Evolutionary conservation across 35 echinoderm and acorn worm species (phyloP).

Genomic region (Lytechinus variegatus): DNA sequence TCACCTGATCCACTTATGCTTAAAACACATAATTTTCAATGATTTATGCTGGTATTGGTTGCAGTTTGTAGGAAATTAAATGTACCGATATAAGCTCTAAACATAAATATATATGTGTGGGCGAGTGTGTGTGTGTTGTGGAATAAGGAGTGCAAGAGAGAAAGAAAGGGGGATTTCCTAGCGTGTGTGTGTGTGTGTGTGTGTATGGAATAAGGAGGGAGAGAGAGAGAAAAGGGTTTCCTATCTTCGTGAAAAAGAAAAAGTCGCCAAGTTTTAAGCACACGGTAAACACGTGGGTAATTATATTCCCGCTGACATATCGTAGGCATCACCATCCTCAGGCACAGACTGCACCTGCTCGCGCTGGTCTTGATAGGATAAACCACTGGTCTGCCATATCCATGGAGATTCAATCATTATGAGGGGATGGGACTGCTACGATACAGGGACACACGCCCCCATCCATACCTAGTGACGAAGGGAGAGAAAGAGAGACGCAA

Average conservation of each 20-base stretch:
- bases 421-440: background rate
- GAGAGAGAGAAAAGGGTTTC: no score
- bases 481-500: background rate
- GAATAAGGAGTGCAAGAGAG: no score
- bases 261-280: background rate
- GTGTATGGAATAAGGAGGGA: no score
- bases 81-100: background rate
- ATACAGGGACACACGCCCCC: background rate
- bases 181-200: no score
- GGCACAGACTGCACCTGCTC: background rate
- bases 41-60: background rate
- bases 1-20: no score
- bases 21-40: no score
- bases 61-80: background rate
- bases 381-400: background rate
- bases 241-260: background rate
- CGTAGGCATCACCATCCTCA: background rate
- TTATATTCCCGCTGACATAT: slow-evolving; percentile 3
- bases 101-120: no score
- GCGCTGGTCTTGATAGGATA: background rate
- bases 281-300: background rate
- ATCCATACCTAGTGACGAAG: background rate
- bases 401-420: background rate
- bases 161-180: no score
- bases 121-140: no score